Evolutionary conservation across 2,113 vertebrate genomes (phyloP).

Genomic region (Saguinus imperator): DNA sequence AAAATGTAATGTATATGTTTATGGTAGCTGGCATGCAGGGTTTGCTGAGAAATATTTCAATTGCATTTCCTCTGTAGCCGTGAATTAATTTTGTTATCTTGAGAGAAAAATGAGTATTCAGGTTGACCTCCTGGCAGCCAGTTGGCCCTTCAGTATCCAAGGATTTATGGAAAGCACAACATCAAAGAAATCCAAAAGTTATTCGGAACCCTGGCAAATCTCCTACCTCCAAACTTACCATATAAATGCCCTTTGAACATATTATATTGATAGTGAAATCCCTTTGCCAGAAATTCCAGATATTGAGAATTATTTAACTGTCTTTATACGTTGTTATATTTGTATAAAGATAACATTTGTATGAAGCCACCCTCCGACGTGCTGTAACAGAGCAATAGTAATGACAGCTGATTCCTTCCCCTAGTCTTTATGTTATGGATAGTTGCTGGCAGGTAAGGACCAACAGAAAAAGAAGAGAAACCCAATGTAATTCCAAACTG

Average conservation of each 20-base stretch:
- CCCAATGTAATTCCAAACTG: neutral
- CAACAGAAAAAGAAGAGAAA: neutral
- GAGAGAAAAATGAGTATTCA: neutral
- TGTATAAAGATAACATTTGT: neutral
- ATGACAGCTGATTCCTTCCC: neutral
- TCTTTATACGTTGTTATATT: neutral
- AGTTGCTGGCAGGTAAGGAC: neutral
- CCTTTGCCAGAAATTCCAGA: neutral
- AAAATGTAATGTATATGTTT: neutral
- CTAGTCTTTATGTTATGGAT: neutral
- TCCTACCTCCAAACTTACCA: neutral
- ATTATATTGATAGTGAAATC: neutral
- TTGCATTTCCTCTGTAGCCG: neutral
- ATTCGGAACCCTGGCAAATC: neutral
- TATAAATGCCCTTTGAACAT: neutral
- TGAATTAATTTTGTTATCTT: neutral
- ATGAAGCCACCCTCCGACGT: neutral
- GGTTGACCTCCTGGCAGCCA: neutral
- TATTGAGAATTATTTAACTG: neutral
- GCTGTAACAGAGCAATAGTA: neutral
- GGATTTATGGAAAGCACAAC: neutral
- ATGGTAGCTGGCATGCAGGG: neutral
- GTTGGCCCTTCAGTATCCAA: neutral
- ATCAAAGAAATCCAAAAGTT: neutral
- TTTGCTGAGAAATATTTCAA: neutral